Percentiles rank a stretch among this genome's conserved stretches.
phyloP scores from a whole-genome alignment of 2,797 vertebrate species.

The Podargus strigoides region DNA sequence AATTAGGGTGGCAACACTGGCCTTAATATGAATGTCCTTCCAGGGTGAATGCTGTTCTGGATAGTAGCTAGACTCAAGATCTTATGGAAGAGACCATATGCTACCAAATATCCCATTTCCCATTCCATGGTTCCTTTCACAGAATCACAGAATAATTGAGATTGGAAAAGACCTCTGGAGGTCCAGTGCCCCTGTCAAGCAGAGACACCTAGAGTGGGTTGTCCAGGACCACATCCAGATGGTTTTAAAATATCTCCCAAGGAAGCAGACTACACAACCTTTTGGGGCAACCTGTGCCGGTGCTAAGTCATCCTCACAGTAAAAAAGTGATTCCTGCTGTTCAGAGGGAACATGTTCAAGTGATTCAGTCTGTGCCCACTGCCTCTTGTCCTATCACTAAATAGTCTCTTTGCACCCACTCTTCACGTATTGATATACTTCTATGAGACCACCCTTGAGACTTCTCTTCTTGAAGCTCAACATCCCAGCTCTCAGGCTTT shows the following conservation, averaged over 20 bases:
- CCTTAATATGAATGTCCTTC: background rate
- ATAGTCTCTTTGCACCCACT: too few species aligned
- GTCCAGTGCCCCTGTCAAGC: background rate
- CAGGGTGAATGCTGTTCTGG: background rate
- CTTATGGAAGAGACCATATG: background rate
- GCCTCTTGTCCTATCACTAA: too few species aligned
- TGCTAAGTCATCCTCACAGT: background rate
- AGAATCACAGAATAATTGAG: background rate
- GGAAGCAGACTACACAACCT: background rate
- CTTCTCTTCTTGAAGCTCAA: too few species aligned
- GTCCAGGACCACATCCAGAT: background rate
- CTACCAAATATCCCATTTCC: background rate
- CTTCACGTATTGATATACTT: too few species aligned
- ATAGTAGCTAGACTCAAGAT: background rate
- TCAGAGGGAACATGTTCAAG: background rate
- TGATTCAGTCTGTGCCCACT: background rate
- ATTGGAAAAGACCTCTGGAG: background rate
- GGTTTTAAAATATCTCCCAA: background rate
- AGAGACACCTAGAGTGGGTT: background rate
- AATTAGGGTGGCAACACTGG: background rate
- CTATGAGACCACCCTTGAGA: too few species aligned
- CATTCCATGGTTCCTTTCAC: background rate
- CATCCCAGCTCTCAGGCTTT: too few species aligned
- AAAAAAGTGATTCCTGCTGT: background rate
- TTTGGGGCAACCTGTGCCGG: background rate